Evolutionary conservation across 2,888 invertebrate species (phyloP).

Genomic region (Rhamnusium bicolor): DNA sequence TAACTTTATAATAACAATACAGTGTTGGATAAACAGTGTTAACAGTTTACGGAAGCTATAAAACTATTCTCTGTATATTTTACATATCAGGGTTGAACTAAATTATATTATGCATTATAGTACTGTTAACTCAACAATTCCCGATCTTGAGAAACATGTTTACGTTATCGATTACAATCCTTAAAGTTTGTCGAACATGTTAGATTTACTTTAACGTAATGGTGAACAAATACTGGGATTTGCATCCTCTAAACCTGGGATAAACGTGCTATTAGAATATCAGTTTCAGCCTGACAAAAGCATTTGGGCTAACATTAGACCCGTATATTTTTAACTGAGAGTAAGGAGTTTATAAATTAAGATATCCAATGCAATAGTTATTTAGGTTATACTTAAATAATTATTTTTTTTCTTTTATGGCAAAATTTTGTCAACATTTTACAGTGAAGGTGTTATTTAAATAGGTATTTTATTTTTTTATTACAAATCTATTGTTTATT

Average conservation of each 20-base stretch:
- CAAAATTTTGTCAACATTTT: no score
- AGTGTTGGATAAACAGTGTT: background rate
- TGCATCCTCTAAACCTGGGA: background rate
- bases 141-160: background rate
- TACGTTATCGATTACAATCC: background rate
- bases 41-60: constrained; percentile 1
- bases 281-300: background rate
- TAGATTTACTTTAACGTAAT: background rate
- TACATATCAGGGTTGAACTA: background rate
- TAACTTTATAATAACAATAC: background rate
- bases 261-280: background rate
- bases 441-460: no score
- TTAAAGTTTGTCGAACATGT: background rate
- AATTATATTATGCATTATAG: background rate
- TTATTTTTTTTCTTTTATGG: no score
- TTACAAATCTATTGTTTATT: no score
- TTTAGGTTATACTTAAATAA: no score
- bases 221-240: background rate
- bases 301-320: background rate
- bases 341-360: no score
- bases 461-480: no score
- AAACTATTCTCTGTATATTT: background rate
- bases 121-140: background rate
- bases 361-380: no score
- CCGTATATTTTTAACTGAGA: no score